phyloP scores from a whole-genome alignment of 1,140 invertebrate species.

The Caenorhabditis tropicalis region DNA sequence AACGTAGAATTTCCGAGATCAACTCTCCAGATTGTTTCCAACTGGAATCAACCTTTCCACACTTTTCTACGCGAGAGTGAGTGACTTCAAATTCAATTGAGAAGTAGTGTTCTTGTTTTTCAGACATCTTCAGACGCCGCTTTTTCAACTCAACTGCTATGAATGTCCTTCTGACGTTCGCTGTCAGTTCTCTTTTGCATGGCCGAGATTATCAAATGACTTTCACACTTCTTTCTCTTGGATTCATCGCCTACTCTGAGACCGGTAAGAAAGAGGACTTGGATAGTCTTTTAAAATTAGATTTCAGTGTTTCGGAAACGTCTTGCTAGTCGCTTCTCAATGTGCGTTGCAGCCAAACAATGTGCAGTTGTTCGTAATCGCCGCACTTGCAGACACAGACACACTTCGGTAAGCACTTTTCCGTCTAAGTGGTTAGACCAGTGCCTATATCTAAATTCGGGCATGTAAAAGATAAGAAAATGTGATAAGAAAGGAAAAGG shows the following conservation, averaged over 20 bases:
- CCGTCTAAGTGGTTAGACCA: too few species aligned
- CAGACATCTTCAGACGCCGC: background rate
- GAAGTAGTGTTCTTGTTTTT: background rate
- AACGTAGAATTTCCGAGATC: conserved; percentile 2
- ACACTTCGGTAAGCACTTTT: background rate
- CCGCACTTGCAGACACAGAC: background rate
- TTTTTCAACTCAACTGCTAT: background rate
- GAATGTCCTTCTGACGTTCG: background rate
- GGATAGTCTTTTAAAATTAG: background rate
- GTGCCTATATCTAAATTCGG: too few species aligned
- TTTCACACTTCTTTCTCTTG: background rate
- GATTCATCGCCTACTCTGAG: conserved; percentile 20
- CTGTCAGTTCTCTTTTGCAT: conserved; percentile 2
- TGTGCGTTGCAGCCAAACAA: background rate
- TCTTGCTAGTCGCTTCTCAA: background rate
- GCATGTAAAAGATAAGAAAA: too few species aligned
- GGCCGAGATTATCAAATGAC: conserved; percentile 2
- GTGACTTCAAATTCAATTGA: background rate
- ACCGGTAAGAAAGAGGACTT: background rate
- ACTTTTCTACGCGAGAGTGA: background rate
- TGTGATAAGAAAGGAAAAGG: too few species aligned
- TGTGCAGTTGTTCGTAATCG: background rate
- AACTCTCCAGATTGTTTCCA: background rate
- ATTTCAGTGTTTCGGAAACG: conserved; percentile 32
- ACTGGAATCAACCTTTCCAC: conserved; percentile 12